Evolutionary conservation across 2,888 invertebrate genomes (phyloP), one percentile per base, ranked within the genome.

Genomic region (Amaurobius ferox): DNA sequence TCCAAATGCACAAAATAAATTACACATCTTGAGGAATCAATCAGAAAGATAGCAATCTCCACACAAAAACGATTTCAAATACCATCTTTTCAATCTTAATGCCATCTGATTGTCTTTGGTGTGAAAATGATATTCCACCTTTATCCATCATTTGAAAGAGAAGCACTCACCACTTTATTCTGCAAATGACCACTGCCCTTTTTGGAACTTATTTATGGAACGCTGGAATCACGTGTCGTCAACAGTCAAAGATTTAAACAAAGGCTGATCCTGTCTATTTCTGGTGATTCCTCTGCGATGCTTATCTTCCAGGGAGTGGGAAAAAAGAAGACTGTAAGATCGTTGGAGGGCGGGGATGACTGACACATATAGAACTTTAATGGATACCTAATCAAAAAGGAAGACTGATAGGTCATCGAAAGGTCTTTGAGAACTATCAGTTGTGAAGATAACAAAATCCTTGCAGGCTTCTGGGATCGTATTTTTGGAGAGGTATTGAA

Each of bases 331-430:
- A 26, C 29, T n/a, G 2, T 67, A n/a, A n/a, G 19, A 73, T 73
- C 73, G 66, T 72, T 28, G 16, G 13, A 13, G 35, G 81, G 81
- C 13, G 81, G 81, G 48, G 74, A 40, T 11, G 13, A 11, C 62
- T 81, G 81, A 81, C 81, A 81, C n/a, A 81, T 70, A 70, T 81
- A 70, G 76, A 29, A 44, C 40, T 70, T 70, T 81, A 81, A 81
- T 81, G 70, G 81, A 28, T 32, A 66, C 67, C 80, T 73, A 73
- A 73, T 80, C 72, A 80, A 67, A 55, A 35, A 66, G 48, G 73
- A 73, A 73, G 73, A 39, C 67, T 30, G 16, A 55, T 39, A 40
- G 68, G 73, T 66, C 29, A 67, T 32, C 16, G 39, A 73, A 73
- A 73, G 80, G 73, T 80, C 73, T 48, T 28, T 30, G 29, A 39